Evolutionary conservation across 1,140 invertebrate genomes (phyloP).

Genomic region (Matsumurasca onukii): DNA sequence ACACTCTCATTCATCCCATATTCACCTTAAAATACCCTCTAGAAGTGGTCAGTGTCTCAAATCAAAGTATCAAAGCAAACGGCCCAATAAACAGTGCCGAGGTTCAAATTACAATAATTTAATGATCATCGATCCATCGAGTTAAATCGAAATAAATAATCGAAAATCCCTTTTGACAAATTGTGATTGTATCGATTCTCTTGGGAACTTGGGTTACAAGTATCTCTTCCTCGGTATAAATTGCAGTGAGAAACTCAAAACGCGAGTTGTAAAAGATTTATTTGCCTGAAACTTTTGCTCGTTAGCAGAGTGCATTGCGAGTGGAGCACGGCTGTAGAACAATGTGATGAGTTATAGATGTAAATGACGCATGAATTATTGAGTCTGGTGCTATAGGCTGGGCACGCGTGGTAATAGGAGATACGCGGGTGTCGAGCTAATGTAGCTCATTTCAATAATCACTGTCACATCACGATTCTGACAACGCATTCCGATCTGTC

Average conservation of each 20-base stretch:
- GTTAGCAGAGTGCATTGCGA: not conserved
- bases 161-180: too few relatives aligned
- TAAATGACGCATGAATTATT: slow-evolving; percentile 21
- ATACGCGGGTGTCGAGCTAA: not conserved
- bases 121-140: not conserved
- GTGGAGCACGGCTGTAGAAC: not conserved
- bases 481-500: not conserved
- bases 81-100: too few relatives aligned
- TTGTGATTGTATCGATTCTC: too few relatives aligned
- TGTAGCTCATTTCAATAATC: slow-evolving; percentile 14
- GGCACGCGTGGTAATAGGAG: not conserved
- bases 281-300: too few relatives aligned
- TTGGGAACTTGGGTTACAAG: not conserved
- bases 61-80: too few relatives aligned
- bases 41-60: too few relatives aligned
- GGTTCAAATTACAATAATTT: not conserved
- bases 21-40: too few relatives aligned
- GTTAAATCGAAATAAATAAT: too few relatives aligned
- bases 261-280: not conserved
- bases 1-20: too few relatives aligned
- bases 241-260: not conserved
- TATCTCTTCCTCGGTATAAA: not conserved
- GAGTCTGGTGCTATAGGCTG: not conserved
- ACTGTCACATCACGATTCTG: not conserved
- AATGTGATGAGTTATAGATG: slow-evolving; percentile 15